Conservation (phyloP, 2,113 vertebrate species). For the Oryzias melastigma region DNA sequence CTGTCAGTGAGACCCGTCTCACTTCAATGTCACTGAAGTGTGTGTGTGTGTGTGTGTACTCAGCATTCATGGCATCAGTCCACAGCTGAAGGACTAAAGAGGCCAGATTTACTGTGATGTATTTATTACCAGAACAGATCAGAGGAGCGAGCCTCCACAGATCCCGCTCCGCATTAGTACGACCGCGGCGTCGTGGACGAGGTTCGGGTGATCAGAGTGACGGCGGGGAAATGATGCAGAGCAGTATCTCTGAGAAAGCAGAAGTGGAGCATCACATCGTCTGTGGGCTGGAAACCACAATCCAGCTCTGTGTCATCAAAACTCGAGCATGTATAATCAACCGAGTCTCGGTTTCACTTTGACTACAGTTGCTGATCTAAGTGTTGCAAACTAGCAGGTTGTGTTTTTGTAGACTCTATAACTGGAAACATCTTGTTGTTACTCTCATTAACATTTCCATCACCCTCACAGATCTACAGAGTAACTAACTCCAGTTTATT, state of each 20-base stretch:
- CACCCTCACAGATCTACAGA: background rate
- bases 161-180: too few species aligned
- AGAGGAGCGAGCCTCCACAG: too few species aligned
- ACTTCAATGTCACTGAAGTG: conserved; percentile 11
- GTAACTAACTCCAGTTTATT: background rate
- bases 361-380: too few species aligned
- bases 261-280: background rate
- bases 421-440: background rate
- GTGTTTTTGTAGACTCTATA: background rate
- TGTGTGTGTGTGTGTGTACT: conserved; percentile 1
- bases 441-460: conserved; percentile 2
- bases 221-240: too few species aligned
- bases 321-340: background rate
- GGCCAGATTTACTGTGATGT: background rate
- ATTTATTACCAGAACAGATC: background rate
- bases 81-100: conserved; percentile 22
- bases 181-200: too few species aligned
- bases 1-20: background rate
- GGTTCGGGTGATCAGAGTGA: too few species aligned
- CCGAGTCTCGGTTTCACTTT: background rate
- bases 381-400: too few species aligned
- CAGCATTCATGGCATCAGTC: conserved; percentile 2
- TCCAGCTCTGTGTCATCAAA: background rate
- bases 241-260: background rate
- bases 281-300: background rate